Evolutionary conservation across 2,888 invertebrate genomes (phyloP), one percentile per base, ranked within the genome.

Genomic region (Drosophila maculinotata): DNA sequence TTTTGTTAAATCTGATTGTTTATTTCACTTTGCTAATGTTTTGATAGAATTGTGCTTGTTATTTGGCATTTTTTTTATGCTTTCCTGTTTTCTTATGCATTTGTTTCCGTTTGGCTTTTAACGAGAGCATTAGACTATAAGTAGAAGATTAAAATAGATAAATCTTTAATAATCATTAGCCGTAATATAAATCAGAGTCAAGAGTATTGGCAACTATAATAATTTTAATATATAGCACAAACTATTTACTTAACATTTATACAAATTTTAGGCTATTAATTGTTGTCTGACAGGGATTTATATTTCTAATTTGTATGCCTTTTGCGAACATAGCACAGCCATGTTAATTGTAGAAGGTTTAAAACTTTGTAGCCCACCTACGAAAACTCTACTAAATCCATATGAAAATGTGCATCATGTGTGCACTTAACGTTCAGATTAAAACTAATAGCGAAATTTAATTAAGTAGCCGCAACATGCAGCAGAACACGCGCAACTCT

Each of bases 381-480:
- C n/a, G 23, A n/a, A 17, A 8, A 7, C 9, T 23, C 4, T 14
- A 0, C 20, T 20, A 20, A 15, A 26, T 10, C 35, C 23, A 25
- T 17, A 44, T 26, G 25, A 14, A 12, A 48, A 10, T 60, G 63
- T 47, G 25, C 54, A 58, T 35, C 38, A 54, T 62, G 68, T 52
- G 68, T 36, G 30, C 75, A 65, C 70, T 57, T 77, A 72, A 60
- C 62, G 69, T 56, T 26, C 51, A 62, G 76, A 75, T 81, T 78
- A 76, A 56, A 67, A 76, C 59, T 81, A 82, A 82, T 84, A 69
- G 76, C 59, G 45, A 62, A 78, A 82, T 84, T 84, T 78, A 81
- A 84, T 87, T 84, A 82, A 74, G 64, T 53, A 52, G 84, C 59
- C 66, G 53, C 45, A 66, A 52, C 73, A 76, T 57, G 66, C 52